These are phyloP conservation scores for Zenarchopterus dispar DNA, from an alignment of 2,797 vertebrate species.

Conservation along the genomic window DNA sequence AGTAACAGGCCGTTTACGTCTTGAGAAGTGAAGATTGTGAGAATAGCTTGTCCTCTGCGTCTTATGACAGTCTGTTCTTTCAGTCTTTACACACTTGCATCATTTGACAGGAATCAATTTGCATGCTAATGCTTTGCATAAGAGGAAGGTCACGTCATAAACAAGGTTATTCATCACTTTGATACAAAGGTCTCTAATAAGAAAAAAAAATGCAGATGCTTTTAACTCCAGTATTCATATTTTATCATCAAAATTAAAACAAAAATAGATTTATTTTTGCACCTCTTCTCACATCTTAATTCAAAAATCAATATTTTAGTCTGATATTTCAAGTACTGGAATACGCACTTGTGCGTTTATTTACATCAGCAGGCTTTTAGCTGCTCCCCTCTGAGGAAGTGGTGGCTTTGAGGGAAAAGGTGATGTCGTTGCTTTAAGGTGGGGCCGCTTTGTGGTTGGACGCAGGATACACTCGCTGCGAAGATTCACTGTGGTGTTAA, in stretches of 20 bases:
- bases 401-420: constrained; percentile 52
- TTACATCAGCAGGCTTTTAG: constrained; percentile 31
- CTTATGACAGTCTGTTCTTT: constrained; percentile 28
- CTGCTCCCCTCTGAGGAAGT: constrained; percentile 13
- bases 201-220: neutral
- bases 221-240: constrained; percentile 1
- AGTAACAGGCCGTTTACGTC: too few species aligned
- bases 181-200: constrained; percentile 46
- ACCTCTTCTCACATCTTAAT: too few species aligned
- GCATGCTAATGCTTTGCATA: constrained; percentile 67
- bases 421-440: constrained; percentile 49
- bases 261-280: too few species aligned
- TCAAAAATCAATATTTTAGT: constrained; percentile 6
- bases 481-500: constrained; percentile 70
- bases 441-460: constrained; percentile 50
- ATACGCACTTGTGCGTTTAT: constrained; percentile 36
- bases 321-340: constrained; percentile 3
- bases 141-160: constrained; percentile 60
- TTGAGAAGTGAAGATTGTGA: too few species aligned
- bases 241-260: neutral
- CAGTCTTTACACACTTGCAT: constrained; percentile 44
- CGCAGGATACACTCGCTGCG: constrained; percentile 47
- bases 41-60: too few species aligned
- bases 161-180: constrained; percentile 68
- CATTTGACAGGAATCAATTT: constrained; percentile 68